A percentile compares a stretch with the other conserved stretches of the same genome.
phyloP scores from a whole-genome alignment of 2,113 vertebrate genomes.

The Rissa tridactyla region DNA sequence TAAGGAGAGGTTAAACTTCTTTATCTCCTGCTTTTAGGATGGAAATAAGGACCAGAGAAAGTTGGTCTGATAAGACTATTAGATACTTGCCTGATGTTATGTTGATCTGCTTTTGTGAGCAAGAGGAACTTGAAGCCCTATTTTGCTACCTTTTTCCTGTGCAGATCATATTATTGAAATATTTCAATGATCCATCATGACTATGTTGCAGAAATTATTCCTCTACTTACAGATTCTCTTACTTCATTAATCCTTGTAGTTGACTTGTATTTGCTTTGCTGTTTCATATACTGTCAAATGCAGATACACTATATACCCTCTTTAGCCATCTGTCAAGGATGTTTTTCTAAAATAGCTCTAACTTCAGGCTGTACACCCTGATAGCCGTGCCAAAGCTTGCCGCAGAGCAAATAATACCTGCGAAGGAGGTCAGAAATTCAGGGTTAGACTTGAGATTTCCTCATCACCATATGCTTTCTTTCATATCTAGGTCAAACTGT shows the following conservation, averaged over 20 bases:
- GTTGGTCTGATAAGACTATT: not conserved
- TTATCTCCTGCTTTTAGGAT: not conserved
- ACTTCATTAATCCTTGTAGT: not conserved
- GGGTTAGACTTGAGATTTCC: not conserved
- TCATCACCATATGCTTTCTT: not conserved
- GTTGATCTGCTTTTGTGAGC: not conserved
- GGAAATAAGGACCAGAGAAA: not conserved
- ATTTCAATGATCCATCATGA: fast-evolving
- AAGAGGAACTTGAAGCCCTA: not conserved
- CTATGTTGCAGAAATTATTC: not conserved
- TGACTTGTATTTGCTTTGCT: not conserved
- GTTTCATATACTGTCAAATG: not conserved
- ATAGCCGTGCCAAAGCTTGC: not conserved
- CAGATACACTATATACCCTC: not conserved
- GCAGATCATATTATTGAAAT: not conserved
- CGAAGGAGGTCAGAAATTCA: not conserved
- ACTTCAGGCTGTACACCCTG: not conserved
- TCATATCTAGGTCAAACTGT: not conserved
- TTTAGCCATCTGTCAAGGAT: not conserved
- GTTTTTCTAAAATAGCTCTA: not conserved
- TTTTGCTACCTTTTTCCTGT: not conserved
- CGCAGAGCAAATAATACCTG: not conserved
- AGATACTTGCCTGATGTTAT: not conserved
- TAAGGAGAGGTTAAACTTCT: not conserved
- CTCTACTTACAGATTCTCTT: not conserved